Percentiles rank a stretch among this genome's conserved stretches.
phyloP scores from a whole-genome alignment of 2,888 invertebrate genomes.

The Elmis aenea region DNA sequence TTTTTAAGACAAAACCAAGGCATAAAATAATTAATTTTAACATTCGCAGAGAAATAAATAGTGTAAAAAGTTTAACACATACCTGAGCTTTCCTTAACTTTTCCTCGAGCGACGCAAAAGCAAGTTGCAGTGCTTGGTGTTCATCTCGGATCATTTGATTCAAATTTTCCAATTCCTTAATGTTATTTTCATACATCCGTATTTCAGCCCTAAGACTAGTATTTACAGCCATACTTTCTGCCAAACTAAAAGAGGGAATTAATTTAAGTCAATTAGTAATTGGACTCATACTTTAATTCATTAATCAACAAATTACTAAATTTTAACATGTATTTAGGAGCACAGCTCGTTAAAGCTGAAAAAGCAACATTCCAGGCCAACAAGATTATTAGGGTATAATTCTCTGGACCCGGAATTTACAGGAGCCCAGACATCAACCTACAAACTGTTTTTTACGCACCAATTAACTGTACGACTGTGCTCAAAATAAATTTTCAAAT shows the following conservation, averaged over 20 bases:
- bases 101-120: conserved; percentile 84
- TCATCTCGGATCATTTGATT: conserved; percentile 91
- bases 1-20: neutral
- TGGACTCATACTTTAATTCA: neutral
- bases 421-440: too few relatives aligned
- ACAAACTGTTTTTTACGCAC: too few relatives aligned
- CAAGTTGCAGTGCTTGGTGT: conserved; percentile 89
- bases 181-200: conserved; percentile 64
- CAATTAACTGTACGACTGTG: too few relatives aligned
- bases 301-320: neutral
- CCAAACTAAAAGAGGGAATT: conserved; percentile 53
- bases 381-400: too few relatives aligned
- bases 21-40: conserved; percentile 6
- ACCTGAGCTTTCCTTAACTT: conserved; percentile 80
- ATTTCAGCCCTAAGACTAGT: conserved; percentile 68
- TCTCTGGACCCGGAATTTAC: too few relatives aligned
- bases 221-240: conserved; percentile 63
- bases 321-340: too few relatives aligned
- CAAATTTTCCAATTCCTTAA: conserved; percentile 71
- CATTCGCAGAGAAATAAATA: neutral
- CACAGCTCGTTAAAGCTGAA: too few relatives aligned
- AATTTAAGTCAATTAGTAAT: too few relatives aligned
- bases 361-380: too few relatives aligned
- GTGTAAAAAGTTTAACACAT: conserved; percentile 19
- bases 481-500: too few relatives aligned